phyloP scores from a whole-genome alignment of 2,113 vertebrate genomes.

The Lichenostomus cassidix region DNA sequence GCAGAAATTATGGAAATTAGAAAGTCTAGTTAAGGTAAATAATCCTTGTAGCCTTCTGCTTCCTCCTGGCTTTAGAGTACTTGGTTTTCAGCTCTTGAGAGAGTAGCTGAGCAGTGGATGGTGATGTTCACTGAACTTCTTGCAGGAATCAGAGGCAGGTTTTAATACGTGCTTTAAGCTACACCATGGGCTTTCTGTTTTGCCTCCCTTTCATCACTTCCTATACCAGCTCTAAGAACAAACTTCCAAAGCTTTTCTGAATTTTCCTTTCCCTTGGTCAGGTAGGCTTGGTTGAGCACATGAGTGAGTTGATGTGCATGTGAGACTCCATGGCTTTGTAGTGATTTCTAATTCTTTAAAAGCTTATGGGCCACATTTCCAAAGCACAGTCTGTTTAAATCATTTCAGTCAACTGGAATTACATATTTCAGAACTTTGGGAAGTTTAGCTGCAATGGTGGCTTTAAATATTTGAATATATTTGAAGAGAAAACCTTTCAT shows the following conservation, averaged over 20 bases:
- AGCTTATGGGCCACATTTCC: neutral
- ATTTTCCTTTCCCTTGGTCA: neutral
- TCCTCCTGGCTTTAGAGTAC: neutral
- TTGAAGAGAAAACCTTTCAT: conserved; percentile 21
- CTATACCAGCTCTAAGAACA: neutral
- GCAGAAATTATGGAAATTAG: conserved; percentile 36
- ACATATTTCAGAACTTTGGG: neutral
- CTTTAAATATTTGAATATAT: neutral
- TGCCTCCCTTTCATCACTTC: neutral
- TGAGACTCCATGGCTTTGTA: neutral
- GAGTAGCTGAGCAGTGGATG: neutral
- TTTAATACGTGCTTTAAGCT: neutral
- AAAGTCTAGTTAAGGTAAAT: conserved; percentile 9
- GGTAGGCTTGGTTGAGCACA: neutral
- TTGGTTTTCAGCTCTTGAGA: neutral
- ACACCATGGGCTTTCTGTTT: neutral
- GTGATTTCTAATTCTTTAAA: neutral
- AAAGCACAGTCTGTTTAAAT: neutral
- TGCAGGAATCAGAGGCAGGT: neutral
- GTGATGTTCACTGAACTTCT: neutral
- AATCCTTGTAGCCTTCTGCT: neutral
- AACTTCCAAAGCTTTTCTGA: neutral
- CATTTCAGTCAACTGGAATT: neutral
- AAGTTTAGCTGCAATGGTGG: neutral
- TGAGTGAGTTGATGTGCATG: fast-evolving